Base-by-base conservation (phyloP, 1,140 invertebrate species). In the Hirudo medicinalis region DNA sequence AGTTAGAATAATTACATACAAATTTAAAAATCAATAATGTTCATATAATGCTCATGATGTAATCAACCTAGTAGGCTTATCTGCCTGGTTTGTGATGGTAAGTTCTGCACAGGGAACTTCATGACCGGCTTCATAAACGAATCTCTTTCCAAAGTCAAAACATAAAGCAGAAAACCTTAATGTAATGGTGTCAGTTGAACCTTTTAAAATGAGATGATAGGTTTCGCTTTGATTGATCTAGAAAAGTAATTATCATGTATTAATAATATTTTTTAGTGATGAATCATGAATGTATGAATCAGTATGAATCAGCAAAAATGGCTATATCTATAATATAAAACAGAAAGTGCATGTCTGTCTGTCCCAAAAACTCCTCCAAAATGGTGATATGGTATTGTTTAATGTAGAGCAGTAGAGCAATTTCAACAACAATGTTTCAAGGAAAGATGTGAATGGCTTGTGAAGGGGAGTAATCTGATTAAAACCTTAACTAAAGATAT, bases 161-260 rank as follows among this genome's bases (percentile, higher is more conserved):
- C 29, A 63, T 22, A 32, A 13, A 63, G 22, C 3, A 63, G 57
- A 63, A 63, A 63, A 63, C 22, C 17, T 32, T 13, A 63, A 15
- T 15, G 11, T 25, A 13, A 20, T 13, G 11, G 22, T 22, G 17
- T 63, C 57, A 25, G 57, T 25, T 32, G 22, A 32, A 25, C 57
- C 57, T 13, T 22, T 32, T 22, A 63, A 20, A 22, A 63, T 22
- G 22, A 63, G 22, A 32, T 32, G 29, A 15, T 63, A 63, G 19
- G 57, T 63, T 32, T 22, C 57, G 19, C 57, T 32, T 25, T 63
- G 11, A 25, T 63, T 63, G 57, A 63, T 63, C 57, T 63, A 11
- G 19, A 25, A 25, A 22, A 8, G 15, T 25, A 25, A 63, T 22
- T 13, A 63, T 32, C 57, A 63, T 25, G 20, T 63, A 63, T 63